A percentile compares a stretch with the other conserved stretches of the same genome.
Evolutionary conservation across 2,113 vertebrate species (phyloP).

Genomic region (Siphamia tubifer): DNA sequence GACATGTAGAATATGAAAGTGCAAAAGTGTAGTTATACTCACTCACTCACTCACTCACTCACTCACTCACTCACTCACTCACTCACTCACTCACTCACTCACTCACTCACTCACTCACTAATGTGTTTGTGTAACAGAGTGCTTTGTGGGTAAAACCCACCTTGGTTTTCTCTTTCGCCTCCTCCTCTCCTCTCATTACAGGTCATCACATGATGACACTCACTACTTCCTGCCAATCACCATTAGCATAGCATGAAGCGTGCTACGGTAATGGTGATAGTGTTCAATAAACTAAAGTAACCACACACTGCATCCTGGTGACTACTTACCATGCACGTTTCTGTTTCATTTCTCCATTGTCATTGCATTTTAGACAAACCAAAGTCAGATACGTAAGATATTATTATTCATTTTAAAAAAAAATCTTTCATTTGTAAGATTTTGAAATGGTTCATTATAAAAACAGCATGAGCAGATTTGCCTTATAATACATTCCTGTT

Average conservation of each 20-base stretch:
- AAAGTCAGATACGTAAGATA: too few species aligned
- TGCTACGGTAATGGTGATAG: constrained; percentile 5
- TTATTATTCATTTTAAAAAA: too few species aligned
- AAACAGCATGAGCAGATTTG: too few species aligned
- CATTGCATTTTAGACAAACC: too few species aligned
- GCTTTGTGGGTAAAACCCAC: constrained; percentile 30
- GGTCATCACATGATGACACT: constrained; percentile 32
- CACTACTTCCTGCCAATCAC: constrained; percentile 26
- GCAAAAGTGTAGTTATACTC: too few species aligned
- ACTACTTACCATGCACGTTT: neutral
- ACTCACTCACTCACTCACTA: constrained; percentile 51
- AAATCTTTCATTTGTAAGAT: too few species aligned
- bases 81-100: too few species aligned
- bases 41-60: too few species aligned
- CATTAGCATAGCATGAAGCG: neutral
- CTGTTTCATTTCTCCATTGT: neutral
- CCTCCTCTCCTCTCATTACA: constrained; percentile 57
- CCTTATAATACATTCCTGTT: too few species aligned
- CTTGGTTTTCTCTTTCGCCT: constrained; percentile 22
- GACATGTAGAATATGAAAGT: too few species aligned
- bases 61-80: too few species aligned
- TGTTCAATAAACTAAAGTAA: neutral
- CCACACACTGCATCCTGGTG: neutral
- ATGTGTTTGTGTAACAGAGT: constrained; percentile 32
- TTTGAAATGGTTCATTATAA: too few species aligned